These are phyloP conservation scores for Parotocinclus haroldoi DNA, from an alignment of 2,797 vertebrate species.

Conservation along the genomic window DNA sequence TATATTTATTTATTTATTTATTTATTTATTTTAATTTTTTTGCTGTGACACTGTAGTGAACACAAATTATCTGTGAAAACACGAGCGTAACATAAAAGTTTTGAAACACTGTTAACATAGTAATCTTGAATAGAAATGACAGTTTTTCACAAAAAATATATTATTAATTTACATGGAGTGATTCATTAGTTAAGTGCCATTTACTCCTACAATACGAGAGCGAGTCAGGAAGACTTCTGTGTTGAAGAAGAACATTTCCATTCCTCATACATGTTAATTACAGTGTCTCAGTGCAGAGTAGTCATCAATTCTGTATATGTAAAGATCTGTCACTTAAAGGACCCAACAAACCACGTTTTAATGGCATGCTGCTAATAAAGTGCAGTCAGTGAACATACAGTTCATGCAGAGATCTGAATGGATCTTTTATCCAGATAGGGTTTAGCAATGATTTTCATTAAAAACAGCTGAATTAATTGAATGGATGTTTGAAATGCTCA, in stretches of 20 bases:
- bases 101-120: too few relatives aligned
- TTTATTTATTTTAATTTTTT: too few relatives aligned
- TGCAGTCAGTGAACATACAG: constrained; percentile 6
- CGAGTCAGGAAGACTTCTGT: constrained; percentile 10
- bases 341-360: constrained; percentile 23
- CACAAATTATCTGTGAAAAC: too few relatives aligned
- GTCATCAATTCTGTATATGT: constrained; percentile 20
- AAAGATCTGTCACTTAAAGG: constrained; percentile 19
- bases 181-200: background rate
- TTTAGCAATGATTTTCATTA: constrained; percentile 7
- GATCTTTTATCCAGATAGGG: constrained; percentile 1
- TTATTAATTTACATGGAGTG: too few relatives aligned
- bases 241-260: constrained; percentile 32
- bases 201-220: constrained; percentile 23
- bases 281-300: constrained; percentile 19
- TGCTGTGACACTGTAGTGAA: too few relatives aligned
- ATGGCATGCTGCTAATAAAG: constrained; percentile 14
- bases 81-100: too few relatives aligned
- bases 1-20: too few relatives aligned
- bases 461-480: constrained; percentile 16
- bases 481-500: constrained; percentile 9
- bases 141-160: too few relatives aligned
- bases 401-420: background rate
- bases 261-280: constrained; percentile 33
- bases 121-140: too few relatives aligned